Evolutionary conservation across 2,113 vertebrate species (phyloP).

Genomic region (Hemiscyllium ocellatum): DNA sequence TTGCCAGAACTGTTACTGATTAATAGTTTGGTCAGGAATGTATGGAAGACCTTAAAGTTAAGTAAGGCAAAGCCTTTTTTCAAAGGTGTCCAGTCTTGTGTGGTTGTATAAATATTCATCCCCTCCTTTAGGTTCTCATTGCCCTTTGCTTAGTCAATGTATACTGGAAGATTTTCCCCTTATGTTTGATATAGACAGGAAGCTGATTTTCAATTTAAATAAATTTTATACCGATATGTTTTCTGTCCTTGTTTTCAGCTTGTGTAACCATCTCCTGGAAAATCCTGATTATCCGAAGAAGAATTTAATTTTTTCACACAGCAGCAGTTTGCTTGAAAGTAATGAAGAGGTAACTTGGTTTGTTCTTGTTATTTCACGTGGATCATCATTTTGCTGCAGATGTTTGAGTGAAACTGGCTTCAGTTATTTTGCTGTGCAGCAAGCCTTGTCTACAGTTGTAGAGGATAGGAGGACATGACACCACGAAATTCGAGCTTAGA

Average conservation of each 20-base stretch:
- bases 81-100: background rate
- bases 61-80: background rate
- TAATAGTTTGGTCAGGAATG: background rate
- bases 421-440: background rate
- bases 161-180: conserved; percentile 45
- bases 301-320: conserved; percentile 68
- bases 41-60: background rate
- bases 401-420: background rate
- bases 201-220: background rate
- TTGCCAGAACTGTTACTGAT: background rate
- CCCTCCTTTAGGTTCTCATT: conserved; percentile 48
- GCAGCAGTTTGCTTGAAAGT: conserved; percentile 83
- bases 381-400: background rate
- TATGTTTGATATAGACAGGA: conserved; percentile 39
- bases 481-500: background rate
- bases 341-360: conserved; percentile 59
- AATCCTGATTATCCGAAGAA: conserved; percentile 84
- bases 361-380: background rate
- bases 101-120: conserved; percentile 42
- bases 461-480: background rate
- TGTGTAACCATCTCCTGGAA: conserved; percentile 94
- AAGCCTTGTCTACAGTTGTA: background rate
- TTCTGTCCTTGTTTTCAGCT: conserved; percentile 56
- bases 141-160: conserved; percentile 29
- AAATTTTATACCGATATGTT: background rate